phyloP scores from a whole-genome alignment of 2,113 vertebrate genomes.

The Pelobates fuscus region DNA sequence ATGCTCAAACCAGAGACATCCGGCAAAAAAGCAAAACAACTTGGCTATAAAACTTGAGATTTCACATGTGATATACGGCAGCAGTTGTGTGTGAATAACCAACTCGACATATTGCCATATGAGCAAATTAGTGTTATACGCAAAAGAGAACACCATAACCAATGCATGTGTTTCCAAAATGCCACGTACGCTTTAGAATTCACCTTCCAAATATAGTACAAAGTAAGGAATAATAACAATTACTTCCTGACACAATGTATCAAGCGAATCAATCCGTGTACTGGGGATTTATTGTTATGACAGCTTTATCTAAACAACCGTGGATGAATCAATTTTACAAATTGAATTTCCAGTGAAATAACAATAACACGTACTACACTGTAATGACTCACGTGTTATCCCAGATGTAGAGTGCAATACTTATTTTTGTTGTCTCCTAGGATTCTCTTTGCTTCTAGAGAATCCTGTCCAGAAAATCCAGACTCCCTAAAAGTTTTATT shows the following conservation, averaged over 20 bases:
- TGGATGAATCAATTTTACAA: not conserved
- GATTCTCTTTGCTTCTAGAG: not conserved
- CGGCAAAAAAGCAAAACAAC: too few relatives aligned
- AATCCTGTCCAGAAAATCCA: not conserved
- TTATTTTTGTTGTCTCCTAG: not conserved
- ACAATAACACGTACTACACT: slow-evolving; percentile 22
- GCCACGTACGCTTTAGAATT: not conserved
- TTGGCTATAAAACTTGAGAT: too few relatives aligned
- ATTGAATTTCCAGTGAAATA: slow-evolving; percentile 15
- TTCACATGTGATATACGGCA: too few relatives aligned
- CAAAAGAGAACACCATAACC: not conserved
- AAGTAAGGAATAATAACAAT: not conserved
- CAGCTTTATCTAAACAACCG: slow-evolving; percentile 7
- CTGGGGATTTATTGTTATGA: slow-evolving; percentile 22
- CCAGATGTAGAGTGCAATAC: slow-evolving; percentile 5
- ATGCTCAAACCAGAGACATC: too few relatives aligned
- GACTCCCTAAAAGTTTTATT: too few relatives aligned
- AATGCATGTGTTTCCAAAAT: not conserved
- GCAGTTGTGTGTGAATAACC: too few relatives aligned
- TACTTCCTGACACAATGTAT: not conserved
- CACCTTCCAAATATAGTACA: not conserved
- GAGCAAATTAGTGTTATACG: not conserved
- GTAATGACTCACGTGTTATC: slow-evolving; percentile 37
- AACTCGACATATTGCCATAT: too few relatives aligned
- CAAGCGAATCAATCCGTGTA: not conserved